phyloP scores from a whole-genome alignment of 2,797 vertebrate species.

The Todus mexicanus region DNA sequence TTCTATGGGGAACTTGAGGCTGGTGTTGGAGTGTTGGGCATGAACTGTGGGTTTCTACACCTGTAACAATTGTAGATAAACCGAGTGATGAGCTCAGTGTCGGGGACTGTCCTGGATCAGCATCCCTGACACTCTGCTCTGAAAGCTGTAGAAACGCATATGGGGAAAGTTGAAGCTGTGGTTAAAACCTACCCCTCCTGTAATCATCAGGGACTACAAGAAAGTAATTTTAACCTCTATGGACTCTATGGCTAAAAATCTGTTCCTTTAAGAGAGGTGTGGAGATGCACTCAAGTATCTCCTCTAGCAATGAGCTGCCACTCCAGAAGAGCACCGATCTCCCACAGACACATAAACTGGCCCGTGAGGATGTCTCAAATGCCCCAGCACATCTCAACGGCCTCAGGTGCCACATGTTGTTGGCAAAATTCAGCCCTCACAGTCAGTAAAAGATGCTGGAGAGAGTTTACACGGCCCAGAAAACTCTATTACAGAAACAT shows the following conservation, averaged over 20 bases:
- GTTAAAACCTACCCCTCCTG: not conserved
- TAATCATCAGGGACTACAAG: not conserved
- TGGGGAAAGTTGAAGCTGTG: not conserved
- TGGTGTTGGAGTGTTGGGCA: not conserved
- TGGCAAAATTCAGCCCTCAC: not conserved
- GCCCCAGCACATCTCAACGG: not conserved
- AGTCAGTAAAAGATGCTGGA: not conserved
- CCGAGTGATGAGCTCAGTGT: not conserved
- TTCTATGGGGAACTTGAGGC: not conserved
- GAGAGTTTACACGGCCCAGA: not conserved
- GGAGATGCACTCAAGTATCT: not conserved
- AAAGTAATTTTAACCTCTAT: not conserved
- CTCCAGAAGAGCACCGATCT: not conserved
- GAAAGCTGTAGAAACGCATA: fast-evolving
- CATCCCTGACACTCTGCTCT: not conserved
- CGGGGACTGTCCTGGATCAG: not conserved
- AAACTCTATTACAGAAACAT: not conserved
- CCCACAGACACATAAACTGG: not conserved
- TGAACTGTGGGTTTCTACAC: not conserved
- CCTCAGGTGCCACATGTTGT: not conserved
- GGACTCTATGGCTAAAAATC: not conserved
- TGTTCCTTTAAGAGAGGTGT: not conserved
- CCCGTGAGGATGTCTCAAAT: not conserved
- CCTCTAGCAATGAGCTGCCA: not conserved
- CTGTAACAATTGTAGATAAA: not conserved